Percentiles rank a stretch among this genome's conserved stretches.
Conservation (phyloP, 2,888 invertebrate genomes). For the Nasonia oneida region DNA sequence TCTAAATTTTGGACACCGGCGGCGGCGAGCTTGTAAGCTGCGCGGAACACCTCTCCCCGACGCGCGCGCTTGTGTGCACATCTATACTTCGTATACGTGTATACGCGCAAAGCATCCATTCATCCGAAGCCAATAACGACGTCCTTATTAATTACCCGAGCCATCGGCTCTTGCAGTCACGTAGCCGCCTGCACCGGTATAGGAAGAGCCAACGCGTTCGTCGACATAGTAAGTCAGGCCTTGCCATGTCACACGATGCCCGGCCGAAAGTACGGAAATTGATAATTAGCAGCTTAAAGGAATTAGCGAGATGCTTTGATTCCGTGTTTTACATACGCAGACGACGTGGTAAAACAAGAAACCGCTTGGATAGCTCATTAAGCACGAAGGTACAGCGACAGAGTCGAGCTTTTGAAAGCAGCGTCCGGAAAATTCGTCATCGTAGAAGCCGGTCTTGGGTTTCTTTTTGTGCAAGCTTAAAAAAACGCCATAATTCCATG, state of each 20-base stretch:
- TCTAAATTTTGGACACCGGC: constrained; percentile 33
- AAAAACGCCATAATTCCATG: constrained; percentile 10
- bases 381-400: neutral
- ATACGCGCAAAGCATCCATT: neutral
- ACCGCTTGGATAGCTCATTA: neutral
- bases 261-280: neutral
- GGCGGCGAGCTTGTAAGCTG: neutral
- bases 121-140: constrained; percentile 26
- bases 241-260: neutral
- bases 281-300: neutral
- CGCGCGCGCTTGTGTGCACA: neutral
- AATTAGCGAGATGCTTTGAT: too few species aligned
- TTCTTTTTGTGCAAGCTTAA: neutral
- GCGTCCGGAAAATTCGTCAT: neutral
- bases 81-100: neutral
- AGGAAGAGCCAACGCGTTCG: neutral
- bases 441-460: neutral
- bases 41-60: neutral
- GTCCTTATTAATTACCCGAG: constrained; percentile 39
- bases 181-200: neutral
- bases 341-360: neutral
- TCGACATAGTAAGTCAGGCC: neutral
- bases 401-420: neutral
- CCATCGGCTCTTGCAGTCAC: constrained; percentile 10
- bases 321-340: too few species aligned